These are phyloP conservation scores for Motacilla tschutschensis DNA, from an alignment of 2,113 vertebrate genomes.

Conservation along the genomic window DNA sequence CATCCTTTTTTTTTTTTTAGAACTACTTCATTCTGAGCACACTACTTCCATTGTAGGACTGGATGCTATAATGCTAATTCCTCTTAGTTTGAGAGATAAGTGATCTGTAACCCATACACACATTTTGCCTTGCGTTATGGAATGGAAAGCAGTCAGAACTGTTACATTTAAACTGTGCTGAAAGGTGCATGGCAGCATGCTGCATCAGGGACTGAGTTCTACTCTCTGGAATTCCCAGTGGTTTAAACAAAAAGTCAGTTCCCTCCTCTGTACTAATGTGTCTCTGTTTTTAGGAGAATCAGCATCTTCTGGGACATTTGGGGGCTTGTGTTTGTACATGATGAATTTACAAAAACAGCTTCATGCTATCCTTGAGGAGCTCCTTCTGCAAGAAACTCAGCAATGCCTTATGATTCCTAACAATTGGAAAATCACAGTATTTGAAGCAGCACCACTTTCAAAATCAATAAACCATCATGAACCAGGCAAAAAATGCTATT, in stretches of 20 bases:
- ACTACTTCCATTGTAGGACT: neutral
- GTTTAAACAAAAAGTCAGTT: constrained; percentile 28
- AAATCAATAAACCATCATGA: constrained; percentile 13
- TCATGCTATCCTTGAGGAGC: neutral
- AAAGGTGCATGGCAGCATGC: constrained; percentile 30
- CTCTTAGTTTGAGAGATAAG: constrained; percentile 10
- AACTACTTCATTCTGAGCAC: constrained; percentile 20
- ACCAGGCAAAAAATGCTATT: neutral
- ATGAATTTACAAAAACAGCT: constrained; percentile 14
- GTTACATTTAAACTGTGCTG: constrained; percentile 21
- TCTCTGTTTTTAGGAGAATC: constrained; percentile 27
- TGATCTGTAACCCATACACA: constrained; percentile 20
- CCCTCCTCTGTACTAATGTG: constrained; percentile 17
- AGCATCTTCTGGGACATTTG: constrained; percentile 29
- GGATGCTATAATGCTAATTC: constrained; percentile 14
- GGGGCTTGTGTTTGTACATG: neutral
- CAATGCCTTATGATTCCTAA: neutral
- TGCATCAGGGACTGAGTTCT: constrained; percentile 8
- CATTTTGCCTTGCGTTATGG: constrained; percentile 26
- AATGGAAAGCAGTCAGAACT: constrained; percentile 52
- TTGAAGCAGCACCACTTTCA: neutral
- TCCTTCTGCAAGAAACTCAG: neutral
- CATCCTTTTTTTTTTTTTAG: neutral
- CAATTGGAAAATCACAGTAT: neutral
- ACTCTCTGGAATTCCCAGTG: constrained; percentile 18